Conservation (phyloP, 2,888 invertebrate species). For the Hirtodrosophila cameraria region DNA sequence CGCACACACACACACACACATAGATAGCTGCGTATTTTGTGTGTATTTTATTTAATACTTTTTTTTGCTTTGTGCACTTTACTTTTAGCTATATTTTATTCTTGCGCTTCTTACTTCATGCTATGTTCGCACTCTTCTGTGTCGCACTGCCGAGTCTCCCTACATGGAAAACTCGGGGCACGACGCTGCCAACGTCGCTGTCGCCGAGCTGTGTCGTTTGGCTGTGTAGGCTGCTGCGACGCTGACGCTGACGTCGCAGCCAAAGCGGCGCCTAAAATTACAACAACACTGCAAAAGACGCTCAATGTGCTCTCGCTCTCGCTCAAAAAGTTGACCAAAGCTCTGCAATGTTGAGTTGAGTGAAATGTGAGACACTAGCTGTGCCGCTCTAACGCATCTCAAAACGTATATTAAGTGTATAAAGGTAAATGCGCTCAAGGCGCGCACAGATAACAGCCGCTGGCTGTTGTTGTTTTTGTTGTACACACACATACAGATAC, state of each 20-base stretch:
- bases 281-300: slow-evolving; percentile 29
- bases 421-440: slow-evolving; percentile 41
- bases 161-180: slow-evolving; percentile 80
- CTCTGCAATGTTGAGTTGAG: slow-evolving; percentile 26
- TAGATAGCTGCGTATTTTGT: slow-evolving; percentile 30
- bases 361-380: slow-evolving; percentile 27
- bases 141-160: slow-evolving; percentile 84
- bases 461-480: slow-evolving; percentile 22
- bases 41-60: slow-evolving; percentile 67
- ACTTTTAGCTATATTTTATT: slow-evolving; percentile 68
- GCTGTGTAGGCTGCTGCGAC: slow-evolving; percentile 46
- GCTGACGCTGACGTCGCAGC: slow-evolving; percentile 46
- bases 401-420: slow-evolving; percentile 15
- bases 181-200: slow-evolving; percentile 25
- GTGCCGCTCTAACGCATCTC: slow-evolving; percentile 41
- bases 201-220: not conserved
- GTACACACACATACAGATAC: not conserved
- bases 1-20: slow-evolving; percentile 12
- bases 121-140: slow-evolving; percentile 83
- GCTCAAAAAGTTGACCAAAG: slow-evolving; percentile 26
- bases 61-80: slow-evolving; percentile 69
- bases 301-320: slow-evolving; percentile 27
- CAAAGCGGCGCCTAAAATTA: slow-evolving; percentile 45
- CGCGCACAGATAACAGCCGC: slow-evolving; percentile 34
- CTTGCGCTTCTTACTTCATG: slow-evolving; percentile 79